Base-by-base conservation (phyloP, 2,797 vertebrate genomes). In the Perodicticus potto region DNA sequence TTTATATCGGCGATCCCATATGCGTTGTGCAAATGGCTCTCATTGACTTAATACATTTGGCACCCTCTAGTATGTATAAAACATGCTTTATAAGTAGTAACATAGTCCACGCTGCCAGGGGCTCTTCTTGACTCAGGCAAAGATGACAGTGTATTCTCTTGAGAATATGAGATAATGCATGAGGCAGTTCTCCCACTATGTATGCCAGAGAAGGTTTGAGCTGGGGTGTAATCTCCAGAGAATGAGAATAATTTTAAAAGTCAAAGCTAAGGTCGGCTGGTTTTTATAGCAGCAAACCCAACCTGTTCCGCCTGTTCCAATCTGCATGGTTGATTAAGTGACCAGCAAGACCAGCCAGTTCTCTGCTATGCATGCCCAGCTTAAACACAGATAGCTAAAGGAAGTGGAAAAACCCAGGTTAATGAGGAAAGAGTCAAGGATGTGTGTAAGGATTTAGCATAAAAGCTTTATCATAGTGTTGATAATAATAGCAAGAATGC, bases 1-100 rank as follows among this genome's bases (percentile, higher is more conserved):
- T 89, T 86, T 89, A 61, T 93, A 93, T 76, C 74, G n/a, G 76
- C 89, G 70, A 80, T 95, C 65, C 83, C 87, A 89, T 89, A 89
- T 86, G 78, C 45, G 80, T 91, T 5, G 1, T 70, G 76, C 84
- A 88, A 94, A 80, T 65, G 34, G 83, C 76, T 94, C 45, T 95
- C 92, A 49, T 87, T 89, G 92, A 94, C 83, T 94, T 94, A 80
- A 86, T 77, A 61, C 25, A 34, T 70, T 91, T 95, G 96, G 93
- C 89, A 77, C 45, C 61, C 57, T 86, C 37, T 27, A 55, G 59
- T 32, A 80, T 57, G 45, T 72, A 89, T 72, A 76, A 94, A 94
- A 37, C 61, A 53, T 61, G 67, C 34, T 94, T 83, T 96, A 88
- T 96, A 93, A 96, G 97, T 86, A 96, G 94, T 59, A 91, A 43